Conservation (phyloP, 1,140 invertebrate genomes). For the Mya arenaria region DNA sequence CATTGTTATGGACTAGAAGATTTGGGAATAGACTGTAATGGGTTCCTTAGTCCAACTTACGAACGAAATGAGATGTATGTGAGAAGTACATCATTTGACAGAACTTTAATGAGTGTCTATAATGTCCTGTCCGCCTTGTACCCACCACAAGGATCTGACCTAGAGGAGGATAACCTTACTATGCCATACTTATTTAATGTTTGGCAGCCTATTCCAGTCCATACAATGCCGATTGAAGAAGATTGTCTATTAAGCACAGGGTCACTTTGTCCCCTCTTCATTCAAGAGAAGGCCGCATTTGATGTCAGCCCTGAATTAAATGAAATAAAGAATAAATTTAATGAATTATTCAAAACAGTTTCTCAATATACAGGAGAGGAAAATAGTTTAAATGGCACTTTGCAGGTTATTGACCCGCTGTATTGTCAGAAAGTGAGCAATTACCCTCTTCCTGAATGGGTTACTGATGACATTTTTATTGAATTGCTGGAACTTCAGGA, state of each 20-base stretch:
- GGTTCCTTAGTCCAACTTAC: constrained; percentile 32
- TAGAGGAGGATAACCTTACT: too few species aligned
- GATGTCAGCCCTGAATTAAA: too few species aligned
- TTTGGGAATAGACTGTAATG: background rate
- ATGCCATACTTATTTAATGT: background rate
- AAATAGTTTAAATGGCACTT: constrained; percentile 21
- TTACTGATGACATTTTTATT: background rate
- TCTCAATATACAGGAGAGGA: constrained; percentile 11
- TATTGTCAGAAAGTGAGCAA: constrained; percentile 27
- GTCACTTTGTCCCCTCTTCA: too few species aligned
- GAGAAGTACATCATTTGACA: constrained; percentile 57
- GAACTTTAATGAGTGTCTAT: constrained; percentile 62
- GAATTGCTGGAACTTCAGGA: constrained; percentile 2
- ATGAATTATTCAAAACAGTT: constrained; percentile 1
- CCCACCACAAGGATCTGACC: constrained; percentile 39
- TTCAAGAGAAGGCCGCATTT: too few species aligned
- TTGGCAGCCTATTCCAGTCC: constrained; percentile 64
- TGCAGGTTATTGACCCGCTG: constrained; percentile 4
- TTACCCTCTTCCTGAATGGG: constrained; percentile 10
- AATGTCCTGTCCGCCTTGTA: constrained; percentile 56
- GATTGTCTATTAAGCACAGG: constrained; percentile 32
- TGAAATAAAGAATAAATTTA: constrained; percentile 14
- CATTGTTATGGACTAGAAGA: background rate
- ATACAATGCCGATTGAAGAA: constrained; percentile 43
- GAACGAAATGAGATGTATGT: constrained; percentile 48